phyloP scores from a whole-genome alignment of 2,797 vertebrate genomes.

The Ptychobarbus kaznakovi region DNA sequence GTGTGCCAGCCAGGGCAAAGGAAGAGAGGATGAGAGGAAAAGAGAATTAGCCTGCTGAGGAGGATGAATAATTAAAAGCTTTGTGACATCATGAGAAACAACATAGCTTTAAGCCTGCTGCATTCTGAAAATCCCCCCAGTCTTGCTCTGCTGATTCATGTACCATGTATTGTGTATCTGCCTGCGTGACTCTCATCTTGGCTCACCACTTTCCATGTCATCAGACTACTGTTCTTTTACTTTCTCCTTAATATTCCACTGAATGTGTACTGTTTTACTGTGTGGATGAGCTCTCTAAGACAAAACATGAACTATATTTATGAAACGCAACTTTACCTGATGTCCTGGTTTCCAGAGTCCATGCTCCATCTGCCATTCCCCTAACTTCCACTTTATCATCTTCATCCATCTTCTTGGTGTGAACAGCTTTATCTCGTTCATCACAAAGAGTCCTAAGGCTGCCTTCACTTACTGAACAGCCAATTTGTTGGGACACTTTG shows the following conservation, averaged over 20 bases:
- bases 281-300: background rate
- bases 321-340: slow-evolving; percentile 72
- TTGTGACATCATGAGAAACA: slow-evolving; percentile 75
- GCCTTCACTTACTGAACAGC: slow-evolving; percentile 70
- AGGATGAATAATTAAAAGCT: slow-evolving; percentile 80
- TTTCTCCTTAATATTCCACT: background rate
- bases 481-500: slow-evolving; percentile 69
- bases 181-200: slow-evolving; percentile 41
- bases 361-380: slow-evolving; percentile 79
- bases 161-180: slow-evolving; percentile 36
- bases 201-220: slow-evolving; percentile 37
- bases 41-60: slow-evolving; percentile 58
- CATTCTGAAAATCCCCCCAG: slow-evolving; percentile 65
- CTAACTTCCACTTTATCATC: slow-evolving; percentile 68
- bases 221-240: slow-evolving; percentile 25
- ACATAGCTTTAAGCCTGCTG: slow-evolving; percentile 58
- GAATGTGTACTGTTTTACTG: background rate
- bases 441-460: slow-evolving; percentile 68
- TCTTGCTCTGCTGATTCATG: slow-evolving; percentile 50
- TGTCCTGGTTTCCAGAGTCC: slow-evolving; percentile 76
- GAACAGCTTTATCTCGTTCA: slow-evolving; percentile 59
- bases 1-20: slow-evolving; percentile 4
- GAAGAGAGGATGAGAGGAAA: slow-evolving; percentile 28
- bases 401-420: slow-evolving; percentile 51
- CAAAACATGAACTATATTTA: background rate